Conservation (phyloP, 2,113 vertebrate genomes). For the Sebastes schlegelii region DNA sequence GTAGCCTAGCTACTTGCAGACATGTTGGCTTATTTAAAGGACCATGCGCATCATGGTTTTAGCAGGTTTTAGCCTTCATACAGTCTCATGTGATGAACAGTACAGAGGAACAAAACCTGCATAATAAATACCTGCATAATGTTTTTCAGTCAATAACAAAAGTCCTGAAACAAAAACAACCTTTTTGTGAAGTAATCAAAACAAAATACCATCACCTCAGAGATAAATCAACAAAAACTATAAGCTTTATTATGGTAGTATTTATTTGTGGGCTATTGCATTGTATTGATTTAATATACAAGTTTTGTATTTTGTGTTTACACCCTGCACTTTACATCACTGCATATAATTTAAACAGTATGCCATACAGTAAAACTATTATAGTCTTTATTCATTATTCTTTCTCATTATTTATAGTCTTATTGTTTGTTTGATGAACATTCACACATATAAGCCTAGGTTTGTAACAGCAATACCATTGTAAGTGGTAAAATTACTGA, state of each 20-base stretch:
- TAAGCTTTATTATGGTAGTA: background rate
- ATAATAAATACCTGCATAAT: background rate
- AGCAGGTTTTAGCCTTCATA: background rate
- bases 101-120: background rate
- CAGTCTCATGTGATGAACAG: background rate
- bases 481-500: too few relatives aligned
- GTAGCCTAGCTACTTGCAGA: background rate
- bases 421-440: too few relatives aligned
- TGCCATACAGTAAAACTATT: background rate
- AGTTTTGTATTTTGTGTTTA: background rate
- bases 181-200: background rate
- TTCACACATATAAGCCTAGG: too few relatives aligned
- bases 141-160: background rate
- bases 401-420: too few relatives aligned
- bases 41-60: background rate
- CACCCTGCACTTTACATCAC: background rate
- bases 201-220: background rate
- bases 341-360: background rate
- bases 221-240: background rate
- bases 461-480: too few relatives aligned
- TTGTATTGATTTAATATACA: background rate
- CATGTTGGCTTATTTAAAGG: conserved; percentile 17
- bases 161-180: background rate
- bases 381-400: too few relatives aligned
- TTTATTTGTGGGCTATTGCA: background rate